Conservation (phyloP, 2,113 vertebrate species). For the Nansenia antarctica region DNA sequence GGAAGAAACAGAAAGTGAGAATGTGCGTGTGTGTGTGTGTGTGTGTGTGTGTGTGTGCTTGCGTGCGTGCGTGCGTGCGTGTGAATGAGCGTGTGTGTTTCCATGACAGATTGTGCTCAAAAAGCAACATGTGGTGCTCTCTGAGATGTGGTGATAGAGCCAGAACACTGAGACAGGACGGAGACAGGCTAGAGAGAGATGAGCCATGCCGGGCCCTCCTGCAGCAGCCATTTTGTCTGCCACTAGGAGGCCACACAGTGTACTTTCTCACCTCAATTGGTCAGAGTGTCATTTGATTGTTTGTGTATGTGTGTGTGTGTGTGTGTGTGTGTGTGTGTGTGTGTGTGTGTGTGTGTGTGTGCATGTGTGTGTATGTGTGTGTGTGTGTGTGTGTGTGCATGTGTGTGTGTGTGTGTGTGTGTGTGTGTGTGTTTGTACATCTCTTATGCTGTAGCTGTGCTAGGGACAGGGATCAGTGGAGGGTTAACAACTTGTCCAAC, state of each 20-base stretch:
- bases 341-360: too few species aligned
- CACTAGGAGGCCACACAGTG: background rate
- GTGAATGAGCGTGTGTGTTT: background rate
- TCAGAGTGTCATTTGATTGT: too few species aligned
- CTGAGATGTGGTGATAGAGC: conserved; percentile 11
- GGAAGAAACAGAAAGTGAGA: background rate
- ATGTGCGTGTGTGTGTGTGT: background rate
- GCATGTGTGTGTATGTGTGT: background rate
- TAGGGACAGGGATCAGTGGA: conserved; percentile 2
- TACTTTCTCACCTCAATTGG: too few species aligned
- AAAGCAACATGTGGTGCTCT: conserved; percentile 19
- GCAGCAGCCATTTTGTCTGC: conserved; percentile 50
- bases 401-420: background rate
- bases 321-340: too few species aligned
- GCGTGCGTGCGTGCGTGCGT: background rate
- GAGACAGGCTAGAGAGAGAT: conserved; percentile 39
- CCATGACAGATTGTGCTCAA: background rate
- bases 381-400: background rate
- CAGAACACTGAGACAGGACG: conserved; percentile 37
- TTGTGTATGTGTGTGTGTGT: too few species aligned
- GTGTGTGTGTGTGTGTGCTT: conserved; percentile 9
- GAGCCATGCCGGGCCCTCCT: conserved; percentile 27
- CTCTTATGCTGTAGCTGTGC: background rate
- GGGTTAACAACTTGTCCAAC: conserved; percentile 33
- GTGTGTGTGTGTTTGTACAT: too few species aligned